Evolutionary conservation across 2,888 invertebrate species (phyloP), one percentile per base, ranked within the genome.

Genomic region (Holacanthella duospinosa): DNA sequence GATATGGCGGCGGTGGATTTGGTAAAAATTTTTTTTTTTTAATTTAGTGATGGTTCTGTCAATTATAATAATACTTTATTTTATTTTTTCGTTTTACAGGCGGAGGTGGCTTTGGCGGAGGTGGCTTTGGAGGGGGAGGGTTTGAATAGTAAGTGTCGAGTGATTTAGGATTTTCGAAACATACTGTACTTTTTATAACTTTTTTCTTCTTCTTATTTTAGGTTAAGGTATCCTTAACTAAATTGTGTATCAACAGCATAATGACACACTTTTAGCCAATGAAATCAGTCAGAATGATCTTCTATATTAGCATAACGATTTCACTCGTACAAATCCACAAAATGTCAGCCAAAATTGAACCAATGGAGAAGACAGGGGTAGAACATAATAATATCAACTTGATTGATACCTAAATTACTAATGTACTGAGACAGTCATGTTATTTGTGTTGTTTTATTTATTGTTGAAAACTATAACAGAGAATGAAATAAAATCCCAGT

Each of bases 391-490:
- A n/a, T 36, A 36, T 12, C 36, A 36, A 36, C 36, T 36, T 36
- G 36, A 36, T 36, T n/a, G n/a, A 36, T 36, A 36, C 36, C 36
- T 36, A 36, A 9, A 36, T 9, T 9, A 36, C 36, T 36, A 36
- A 16, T 9, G 36, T 36, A 9, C 36, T 36, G 36, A n/a, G n/a
- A 36, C 36, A 6, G 36, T 36, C 36, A n/a, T 48, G 48, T n/a
- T 48, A 48, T n/a, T 25, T 28, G 55, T 55, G 55, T 55, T 57
- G 27, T 27, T 57, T 57, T 57, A 57, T 57, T 57, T 57, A 57
- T 57, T 57, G 57, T 57, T 57, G 57, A 57, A 57, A 48, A 27
- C 36, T 29, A 57, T 28, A 57, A 57, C 57, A 57, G 57, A 55
- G 9, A 3, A 19, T 21, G 19, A 57, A 57, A 29, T 57, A 57